Conservation (phyloP, 2,797 vertebrate genomes). For the Sternarchorhynchus goeldii region DNA sequence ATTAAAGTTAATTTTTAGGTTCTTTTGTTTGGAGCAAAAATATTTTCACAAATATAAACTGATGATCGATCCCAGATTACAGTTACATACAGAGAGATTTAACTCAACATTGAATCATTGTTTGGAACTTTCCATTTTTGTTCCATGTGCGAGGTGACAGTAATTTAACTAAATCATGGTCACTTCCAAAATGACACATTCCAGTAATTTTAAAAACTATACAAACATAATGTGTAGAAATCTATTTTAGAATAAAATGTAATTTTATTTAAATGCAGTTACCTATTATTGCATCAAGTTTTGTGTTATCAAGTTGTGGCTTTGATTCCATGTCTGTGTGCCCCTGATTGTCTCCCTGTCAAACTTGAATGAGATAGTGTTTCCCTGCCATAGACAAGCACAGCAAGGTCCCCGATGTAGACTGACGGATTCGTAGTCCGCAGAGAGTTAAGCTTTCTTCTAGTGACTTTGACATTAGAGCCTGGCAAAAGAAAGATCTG, state of each 20-base stretch:
- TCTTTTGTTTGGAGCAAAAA: too few species aligned
- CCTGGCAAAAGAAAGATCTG: not conserved
- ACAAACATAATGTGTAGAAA: not conserved
- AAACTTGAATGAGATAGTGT: constrained; percentile 31
- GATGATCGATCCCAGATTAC: too few species aligned
- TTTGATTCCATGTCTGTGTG: too few species aligned
- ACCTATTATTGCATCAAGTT: constrained; percentile 17
- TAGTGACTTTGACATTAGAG: not conserved
- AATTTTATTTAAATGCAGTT: constrained; percentile 22
- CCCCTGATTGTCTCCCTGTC: constrained; percentile 27
- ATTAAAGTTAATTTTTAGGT: too few species aligned
- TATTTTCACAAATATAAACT: too few species aligned
- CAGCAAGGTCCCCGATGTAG: constrained; percentile 6
- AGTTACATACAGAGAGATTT: too few species aligned
- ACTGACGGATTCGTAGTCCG: not conserved
- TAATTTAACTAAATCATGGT: not conserved
- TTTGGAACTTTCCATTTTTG: too few species aligned
- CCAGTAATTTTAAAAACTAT: not conserved
- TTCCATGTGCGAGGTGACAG: too few species aligned
- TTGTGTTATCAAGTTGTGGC: constrained; percentile 10
- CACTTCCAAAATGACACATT: not conserved
- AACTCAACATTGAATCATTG: not conserved
- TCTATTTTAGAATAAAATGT: constrained; percentile 13
- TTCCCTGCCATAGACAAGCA: constrained; percentile 33
- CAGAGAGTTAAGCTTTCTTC: constrained; percentile 15